Evolutionary conservation across 1,140 invertebrate genomes (phyloP).

Genomic region (Rhopalosiphum maidis): DNA sequence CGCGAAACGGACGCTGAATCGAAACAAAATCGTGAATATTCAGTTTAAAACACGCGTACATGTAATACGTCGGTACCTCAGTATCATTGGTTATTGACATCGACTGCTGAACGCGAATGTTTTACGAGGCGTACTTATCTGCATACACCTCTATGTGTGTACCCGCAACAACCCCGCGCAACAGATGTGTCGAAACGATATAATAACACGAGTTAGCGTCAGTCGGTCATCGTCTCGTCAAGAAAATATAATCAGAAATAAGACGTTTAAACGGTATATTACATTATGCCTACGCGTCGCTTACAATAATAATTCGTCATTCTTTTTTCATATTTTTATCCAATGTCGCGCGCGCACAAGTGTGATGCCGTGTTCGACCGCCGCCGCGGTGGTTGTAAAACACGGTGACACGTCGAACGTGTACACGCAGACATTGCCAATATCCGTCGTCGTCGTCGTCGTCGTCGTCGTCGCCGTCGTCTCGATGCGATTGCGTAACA

Average conservation of each 20-base stretch:
- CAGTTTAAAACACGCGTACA: neutral
- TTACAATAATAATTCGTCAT: neutral
- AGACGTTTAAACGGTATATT: neutral
- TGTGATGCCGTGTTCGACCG: neutral
- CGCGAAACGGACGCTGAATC: too few relatives aligned
- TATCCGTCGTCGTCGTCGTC: too few relatives aligned
- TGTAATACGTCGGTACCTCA: neutral
- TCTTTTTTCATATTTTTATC: neutral
- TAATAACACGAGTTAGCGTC: neutral
- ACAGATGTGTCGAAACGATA: neutral
- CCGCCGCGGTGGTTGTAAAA: neutral
- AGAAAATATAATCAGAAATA: constrained; percentile 12
- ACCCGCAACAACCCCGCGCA: too few relatives aligned
- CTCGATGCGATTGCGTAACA: neutral
- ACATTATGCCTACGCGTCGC: neutral
- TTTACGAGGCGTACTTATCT: too few relatives aligned
- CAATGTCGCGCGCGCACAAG: neutral
- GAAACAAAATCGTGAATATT: neutral
- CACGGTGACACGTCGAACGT: neutral
- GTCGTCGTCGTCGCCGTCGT: too few relatives aligned
- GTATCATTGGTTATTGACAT: neutral
- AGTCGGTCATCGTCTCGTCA: neutral
- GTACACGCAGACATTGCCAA: neutral
- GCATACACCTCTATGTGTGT: too few relatives aligned
- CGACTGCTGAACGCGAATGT: neutral